Conservation (phyloP, 2,797 vertebrate genomes). For the Vultur gryphus region DNA sequence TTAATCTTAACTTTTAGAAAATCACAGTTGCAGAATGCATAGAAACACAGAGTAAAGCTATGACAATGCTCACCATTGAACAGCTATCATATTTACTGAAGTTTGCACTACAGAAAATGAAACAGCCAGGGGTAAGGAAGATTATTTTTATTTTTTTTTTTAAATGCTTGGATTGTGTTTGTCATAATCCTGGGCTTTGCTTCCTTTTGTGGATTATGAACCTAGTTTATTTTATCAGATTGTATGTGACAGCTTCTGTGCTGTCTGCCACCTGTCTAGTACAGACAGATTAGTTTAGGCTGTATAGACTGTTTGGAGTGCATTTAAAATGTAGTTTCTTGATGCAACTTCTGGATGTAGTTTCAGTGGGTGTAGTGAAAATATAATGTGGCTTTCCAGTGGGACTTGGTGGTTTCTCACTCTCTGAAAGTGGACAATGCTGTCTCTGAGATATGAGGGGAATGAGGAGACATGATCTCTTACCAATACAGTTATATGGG, state of each 20-base stretch:
- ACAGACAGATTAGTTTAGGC: background rate
- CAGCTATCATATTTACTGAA: constrained; percentile 98
- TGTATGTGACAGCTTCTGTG: background rate
- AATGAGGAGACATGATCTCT: background rate
- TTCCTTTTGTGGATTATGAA: background rate
- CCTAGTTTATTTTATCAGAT: background rate
- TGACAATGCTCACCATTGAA: constrained; percentile 97
- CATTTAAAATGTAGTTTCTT: background rate
- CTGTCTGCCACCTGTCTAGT: background rate
- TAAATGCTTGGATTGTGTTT: background rate
- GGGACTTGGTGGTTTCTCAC: background rate
- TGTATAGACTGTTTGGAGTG: background rate
- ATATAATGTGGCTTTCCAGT: background rate
- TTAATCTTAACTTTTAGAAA: constrained; percentile 85
- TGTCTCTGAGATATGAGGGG: background rate
- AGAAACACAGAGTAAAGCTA: constrained; percentile 98
- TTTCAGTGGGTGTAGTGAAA: background rate
- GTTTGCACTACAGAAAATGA: constrained; percentile 99
- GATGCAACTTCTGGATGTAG: background rate
- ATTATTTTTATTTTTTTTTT: background rate
- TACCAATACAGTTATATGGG: background rate
- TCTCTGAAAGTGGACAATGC: background rate
- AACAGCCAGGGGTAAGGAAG: constrained; percentile 94
- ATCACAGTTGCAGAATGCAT: constrained; percentile 99
- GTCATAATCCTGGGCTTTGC: background rate